Base-by-base conservation (phyloP, 2,113 vertebrate species). In the Pterocles burchelli region DNA sequence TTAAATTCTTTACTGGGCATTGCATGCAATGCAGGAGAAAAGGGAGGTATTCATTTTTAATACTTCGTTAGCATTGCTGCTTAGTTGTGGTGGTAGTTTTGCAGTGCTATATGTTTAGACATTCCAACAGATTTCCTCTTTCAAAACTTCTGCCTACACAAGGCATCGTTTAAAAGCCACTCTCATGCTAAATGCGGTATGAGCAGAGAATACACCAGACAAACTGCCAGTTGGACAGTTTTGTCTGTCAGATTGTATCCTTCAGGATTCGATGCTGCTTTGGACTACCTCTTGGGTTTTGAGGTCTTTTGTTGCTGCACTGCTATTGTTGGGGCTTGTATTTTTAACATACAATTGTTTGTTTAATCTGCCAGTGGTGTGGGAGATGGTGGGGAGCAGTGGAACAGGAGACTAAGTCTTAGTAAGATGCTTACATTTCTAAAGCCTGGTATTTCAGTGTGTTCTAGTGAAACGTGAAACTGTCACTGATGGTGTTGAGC, bases 241-340 rank as follows among this genome's bases (percentile, higher is more conserved):
- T 38, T 90, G 28, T 89, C 90, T 91, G 72, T 93, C 95, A 61
- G 57, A 54, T 74, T 88, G 54, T 78, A 36, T 80, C 95, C 49
- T 94, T 96, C 85, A 96, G 95, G 89, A 55, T 94, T 97, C 51
- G 57, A 0, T 85, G 78, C 76, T 95, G 82, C 86, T 96, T 92
- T 96, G 96, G 82, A 97, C 97, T 97, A 96, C 97, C 97, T 98
- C 97, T 87, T 88, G 93, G 94, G 93, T 91, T 96, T 95, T 93
- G 82, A 88, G 94, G 86, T 89, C 88, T 93, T 71, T 88, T 70
- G 45, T 70, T 90, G 79, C 89, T 96, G 62, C 58, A 85, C 26
- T 95, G 95, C 24, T 89, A 33, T 73, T 89, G 19, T 66, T 93
- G 38, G 26, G 75, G 93, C 84, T 76, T 77, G 68, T 97, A 74